A percentile compares a stretch with the other conserved stretches of the same genome.
phyloP scores from a whole-genome alignment of 2,113 vertebrate genomes.

The Nothobranchius kuhntae region DNA sequence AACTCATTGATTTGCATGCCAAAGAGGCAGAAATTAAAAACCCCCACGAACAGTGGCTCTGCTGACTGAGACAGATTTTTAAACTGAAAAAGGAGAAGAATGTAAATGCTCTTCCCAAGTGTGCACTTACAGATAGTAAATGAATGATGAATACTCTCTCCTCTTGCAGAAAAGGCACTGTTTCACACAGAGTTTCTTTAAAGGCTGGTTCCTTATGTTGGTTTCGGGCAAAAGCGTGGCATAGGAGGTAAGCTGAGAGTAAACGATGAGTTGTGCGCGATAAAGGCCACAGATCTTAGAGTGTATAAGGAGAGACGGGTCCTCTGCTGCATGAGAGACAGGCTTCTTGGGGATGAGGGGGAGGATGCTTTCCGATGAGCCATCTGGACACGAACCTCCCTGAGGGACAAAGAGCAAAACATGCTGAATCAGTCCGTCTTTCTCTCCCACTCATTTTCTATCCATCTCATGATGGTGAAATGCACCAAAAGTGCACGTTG shows the following conservation, averaged over 20 bases:
- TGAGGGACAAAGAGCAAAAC: constrained; percentile 54
- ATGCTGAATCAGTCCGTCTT: constrained; percentile 49
- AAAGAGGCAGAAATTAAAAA: constrained; percentile 36
- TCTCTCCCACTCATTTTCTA: background rate
- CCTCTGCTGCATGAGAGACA: constrained; percentile 49
- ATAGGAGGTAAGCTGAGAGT: constrained; percentile 1
- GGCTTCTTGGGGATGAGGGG: constrained; percentile 41
- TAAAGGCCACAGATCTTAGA: constrained; percentile 27
- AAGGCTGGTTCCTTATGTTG: background rate
- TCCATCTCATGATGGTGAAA: constrained; percentile 13
- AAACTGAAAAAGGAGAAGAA: constrained; percentile 13
- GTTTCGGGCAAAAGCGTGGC: background rate
- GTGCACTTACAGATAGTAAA: constrained; percentile 13
- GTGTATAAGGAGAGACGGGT: constrained; percentile 35
- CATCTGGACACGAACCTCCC: constrained; percentile 72
- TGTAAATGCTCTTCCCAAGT: constrained; percentile 23
- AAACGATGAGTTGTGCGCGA: constrained; percentile 4
- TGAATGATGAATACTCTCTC: constrained; percentile 9
- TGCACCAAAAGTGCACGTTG: background rate
- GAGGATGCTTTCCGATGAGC: constrained; percentile 60
- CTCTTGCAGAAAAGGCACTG: constrained; percentile 3
- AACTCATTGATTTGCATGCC: constrained; percentile 66
- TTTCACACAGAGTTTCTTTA: constrained; percentile 14
- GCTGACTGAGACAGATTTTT: constrained; percentile 33
- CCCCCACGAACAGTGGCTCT: constrained; percentile 12